These are phyloP conservation scores for Muntiacus reevesi DNA, from an alignment of 2,113 vertebrate genomes.

Conservation along the genomic window DNA sequence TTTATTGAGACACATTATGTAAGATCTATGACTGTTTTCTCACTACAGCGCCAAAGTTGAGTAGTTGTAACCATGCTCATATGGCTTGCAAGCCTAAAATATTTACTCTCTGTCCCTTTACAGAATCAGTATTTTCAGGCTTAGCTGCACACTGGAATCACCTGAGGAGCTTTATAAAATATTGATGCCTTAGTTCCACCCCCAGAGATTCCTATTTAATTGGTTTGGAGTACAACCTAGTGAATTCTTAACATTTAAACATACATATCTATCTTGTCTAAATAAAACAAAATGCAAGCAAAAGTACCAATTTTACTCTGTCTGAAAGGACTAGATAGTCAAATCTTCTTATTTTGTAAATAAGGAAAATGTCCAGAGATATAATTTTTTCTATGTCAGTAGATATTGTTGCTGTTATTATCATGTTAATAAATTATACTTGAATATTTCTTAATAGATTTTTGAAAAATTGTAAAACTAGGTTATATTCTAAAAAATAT, in stretches of 20 bases:
- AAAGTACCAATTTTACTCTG: not conserved
- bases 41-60: not conserved
- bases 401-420: not conserved
- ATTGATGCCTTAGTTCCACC: not conserved
- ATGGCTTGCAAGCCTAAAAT: not conserved
- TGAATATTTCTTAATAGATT: not conserved
- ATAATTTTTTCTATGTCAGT: not conserved
- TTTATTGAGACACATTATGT: not conserved
- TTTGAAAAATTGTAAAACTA: not conserved
- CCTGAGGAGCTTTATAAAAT: not conserved
- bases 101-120: not conserved
- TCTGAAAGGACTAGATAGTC: not conserved
- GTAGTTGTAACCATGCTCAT: not conserved
- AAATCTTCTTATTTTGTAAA: not conserved
- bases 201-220: not conserved
- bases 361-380: not conserved
- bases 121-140: not conserved
- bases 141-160: not conserved
- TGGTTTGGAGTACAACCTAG: not conserved
- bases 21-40: not conserved
- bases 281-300: not conserved
- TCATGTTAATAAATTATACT: not conserved
- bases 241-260: not conserved
- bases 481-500: constrained; percentile 1
- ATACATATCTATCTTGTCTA: not conserved